A percentile compares a stretch with the other conserved stretches of the same genome.
phyloP scores from a whole-genome alignment of 2,113 vertebrate species.

The Gavia stellata region DNA sequence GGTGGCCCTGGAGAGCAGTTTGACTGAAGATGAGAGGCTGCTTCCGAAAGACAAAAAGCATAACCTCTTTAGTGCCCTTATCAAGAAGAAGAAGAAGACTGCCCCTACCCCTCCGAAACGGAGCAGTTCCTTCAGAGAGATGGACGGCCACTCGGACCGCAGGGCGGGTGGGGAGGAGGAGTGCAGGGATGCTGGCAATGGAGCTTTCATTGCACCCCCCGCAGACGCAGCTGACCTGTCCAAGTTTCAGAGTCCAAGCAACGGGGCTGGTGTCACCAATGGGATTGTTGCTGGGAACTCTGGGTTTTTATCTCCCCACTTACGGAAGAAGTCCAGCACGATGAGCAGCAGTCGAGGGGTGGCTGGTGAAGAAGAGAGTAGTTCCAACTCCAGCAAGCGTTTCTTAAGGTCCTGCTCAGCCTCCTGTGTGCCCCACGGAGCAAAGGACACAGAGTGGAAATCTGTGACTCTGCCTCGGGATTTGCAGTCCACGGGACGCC shows the following conservation, averaged over 20 bases:
- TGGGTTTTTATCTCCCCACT: constrained; percentile 75
- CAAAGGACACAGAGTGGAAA: constrained; percentile 83
- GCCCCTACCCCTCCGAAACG: constrained; percentile 91
- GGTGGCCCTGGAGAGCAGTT: constrained; percentile 70
- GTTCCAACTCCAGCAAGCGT: constrained; percentile 81
- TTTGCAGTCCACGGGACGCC: constrained; percentile 78
- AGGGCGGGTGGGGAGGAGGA: constrained; percentile 55
- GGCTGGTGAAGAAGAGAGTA: constrained; percentile 78
- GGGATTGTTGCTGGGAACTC: constrained; percentile 79
- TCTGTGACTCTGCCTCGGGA: constrained; percentile 92
- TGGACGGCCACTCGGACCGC: constrained; percentile 78
- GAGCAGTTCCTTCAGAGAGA: constrained; percentile 93
- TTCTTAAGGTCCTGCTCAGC: constrained; percentile 90
- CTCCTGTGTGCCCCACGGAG: constrained; percentile 80
- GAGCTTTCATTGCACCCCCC: constrained; percentile 42
- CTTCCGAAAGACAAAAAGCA: constrained; percentile 87
- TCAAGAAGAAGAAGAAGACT: constrained; percentile 96
- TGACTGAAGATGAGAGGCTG: constrained; percentile 91
- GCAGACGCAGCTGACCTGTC: constrained; percentile 64
- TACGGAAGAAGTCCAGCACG: constrained; percentile 81
- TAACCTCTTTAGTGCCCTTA: constrained; percentile 88
- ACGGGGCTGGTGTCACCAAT: constrained; percentile 78
- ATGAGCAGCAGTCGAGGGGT: constrained; percentile 71
- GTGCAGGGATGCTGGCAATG: constrained; percentile 74
- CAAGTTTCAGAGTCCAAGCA: constrained; percentile 74